Conservation (phyloP, 1,140 invertebrate genomes). For the Saxidomus purpurata region DNA sequence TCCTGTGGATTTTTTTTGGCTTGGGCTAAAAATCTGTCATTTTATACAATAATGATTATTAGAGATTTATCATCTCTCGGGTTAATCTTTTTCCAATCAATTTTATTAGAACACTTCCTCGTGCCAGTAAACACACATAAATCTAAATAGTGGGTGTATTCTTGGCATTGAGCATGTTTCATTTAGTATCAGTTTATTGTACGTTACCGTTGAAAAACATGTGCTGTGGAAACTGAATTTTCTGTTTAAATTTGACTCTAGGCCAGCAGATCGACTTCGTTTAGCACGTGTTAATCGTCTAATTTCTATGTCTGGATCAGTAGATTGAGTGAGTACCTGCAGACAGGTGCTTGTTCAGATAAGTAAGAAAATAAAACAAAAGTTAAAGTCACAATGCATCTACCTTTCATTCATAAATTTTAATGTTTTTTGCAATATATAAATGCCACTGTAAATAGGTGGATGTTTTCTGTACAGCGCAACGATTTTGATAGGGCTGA, state of each 20-base stretch:
- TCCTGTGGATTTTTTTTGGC: too few species aligned
- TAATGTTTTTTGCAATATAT: too few species aligned
- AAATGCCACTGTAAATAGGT: too few species aligned
- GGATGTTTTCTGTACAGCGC: too few species aligned
- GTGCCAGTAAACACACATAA: conserved; percentile 24
- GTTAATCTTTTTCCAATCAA: conserved; percentile 7
- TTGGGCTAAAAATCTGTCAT: too few species aligned
- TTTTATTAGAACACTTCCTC: neutral
- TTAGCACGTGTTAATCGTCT: conserved; percentile 14
- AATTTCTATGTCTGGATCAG: conserved; percentile 12
- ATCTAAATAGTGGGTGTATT: conserved; percentile 3
- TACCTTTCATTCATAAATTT: neutral
- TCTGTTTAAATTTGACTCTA: neutral
- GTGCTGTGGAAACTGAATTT: neutral
- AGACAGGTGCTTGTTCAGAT: neutral
- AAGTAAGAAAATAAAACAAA: neutral
- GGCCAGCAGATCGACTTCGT: neutral
- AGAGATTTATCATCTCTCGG: neutral
- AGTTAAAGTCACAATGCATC: neutral
- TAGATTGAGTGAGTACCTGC: neutral
- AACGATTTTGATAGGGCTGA: too few species aligned
- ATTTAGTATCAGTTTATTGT: conserved; percentile 1
- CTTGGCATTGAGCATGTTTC: neutral
- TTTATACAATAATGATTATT: neutral
- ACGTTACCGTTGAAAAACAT: conserved; percentile 25